Conservation (phyloP, 2,888 invertebrate species). For the Galerucella calmariensis region DNA sequence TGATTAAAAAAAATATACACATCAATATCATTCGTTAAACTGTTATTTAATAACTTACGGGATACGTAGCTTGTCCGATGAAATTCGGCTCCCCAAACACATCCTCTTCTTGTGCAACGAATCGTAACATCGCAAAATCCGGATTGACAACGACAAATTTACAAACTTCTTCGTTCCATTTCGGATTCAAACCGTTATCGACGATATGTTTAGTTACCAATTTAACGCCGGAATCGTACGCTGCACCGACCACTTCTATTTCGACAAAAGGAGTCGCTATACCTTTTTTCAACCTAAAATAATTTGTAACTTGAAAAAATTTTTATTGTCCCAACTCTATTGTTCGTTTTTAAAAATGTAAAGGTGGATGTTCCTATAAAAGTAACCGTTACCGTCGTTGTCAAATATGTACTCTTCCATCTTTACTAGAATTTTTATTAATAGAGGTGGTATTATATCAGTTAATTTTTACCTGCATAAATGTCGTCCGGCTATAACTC, state of each 20-base stretch:
- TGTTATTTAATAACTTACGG: slow-evolving; percentile 67
- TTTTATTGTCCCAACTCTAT: slow-evolving; percentile 2
- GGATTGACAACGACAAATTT: slow-evolving; percentile 86
- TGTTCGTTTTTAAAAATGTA: not conserved
- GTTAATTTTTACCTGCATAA: slow-evolving; percentile 70
- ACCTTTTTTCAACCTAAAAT: slow-evolving; percentile 74
- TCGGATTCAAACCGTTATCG: slow-evolving; percentile 94
- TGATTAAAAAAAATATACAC: slow-evolving; percentile 48
- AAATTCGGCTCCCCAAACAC: slow-evolving; percentile 97
- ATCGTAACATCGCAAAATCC: slow-evolving; percentile 84
- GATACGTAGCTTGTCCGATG: slow-evolving; percentile 95
- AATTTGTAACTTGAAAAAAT: not conserved
- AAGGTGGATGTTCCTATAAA: not conserved
- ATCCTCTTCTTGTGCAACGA: slow-evolving; percentile 94
- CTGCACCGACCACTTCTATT: slow-evolving; percentile 89
- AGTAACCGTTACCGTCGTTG: not conserved
- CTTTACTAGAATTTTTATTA: not conserved
- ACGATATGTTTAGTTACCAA: slow-evolving; percentile 78
- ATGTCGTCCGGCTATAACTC: slow-evolving; percentile 91
- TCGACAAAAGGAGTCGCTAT: slow-evolving; percentile 92
- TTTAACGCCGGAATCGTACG: slow-evolving; percentile 86
- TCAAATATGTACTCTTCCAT: not conserved
- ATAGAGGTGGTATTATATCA: not conserved
- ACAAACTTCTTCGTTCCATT: slow-evolving; percentile 86
- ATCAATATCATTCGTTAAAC: not conserved